Evolutionary conservation across 2,113 vertebrate species (phyloP).

Genomic region (Semicossyphus pulcher): DNA sequence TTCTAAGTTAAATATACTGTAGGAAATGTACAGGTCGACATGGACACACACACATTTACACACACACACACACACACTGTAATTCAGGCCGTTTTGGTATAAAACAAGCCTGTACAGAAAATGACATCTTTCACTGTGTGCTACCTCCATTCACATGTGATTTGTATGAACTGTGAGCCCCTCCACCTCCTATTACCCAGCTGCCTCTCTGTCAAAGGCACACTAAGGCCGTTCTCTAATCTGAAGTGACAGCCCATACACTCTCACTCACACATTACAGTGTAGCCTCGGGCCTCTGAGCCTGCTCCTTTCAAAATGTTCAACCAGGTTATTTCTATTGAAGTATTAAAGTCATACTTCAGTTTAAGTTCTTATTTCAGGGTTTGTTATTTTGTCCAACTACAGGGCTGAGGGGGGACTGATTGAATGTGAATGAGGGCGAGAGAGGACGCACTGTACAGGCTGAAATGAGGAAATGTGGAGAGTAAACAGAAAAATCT

Average conservation of each 20-base stretch:
- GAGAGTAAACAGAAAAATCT: background rate
- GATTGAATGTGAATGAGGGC: slow-evolving; percentile 39
- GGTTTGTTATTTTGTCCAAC: slow-evolving; percentile 54
- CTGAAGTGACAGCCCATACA: slow-evolving; percentile 97
- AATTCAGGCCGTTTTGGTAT: slow-evolving; percentile 72
- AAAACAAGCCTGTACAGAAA: slow-evolving; percentile 57
- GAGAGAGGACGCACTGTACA: slow-evolving; percentile 1
- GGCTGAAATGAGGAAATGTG: slow-evolving; percentile 9
- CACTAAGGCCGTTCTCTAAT: slow-evolving; percentile 95
- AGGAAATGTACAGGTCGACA: too few species aligned
- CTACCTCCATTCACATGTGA: slow-evolving; percentile 90
- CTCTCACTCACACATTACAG: slow-evolving; percentile 96
- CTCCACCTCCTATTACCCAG: slow-evolving; percentile 94
- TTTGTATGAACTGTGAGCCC: slow-evolving; percentile 97
- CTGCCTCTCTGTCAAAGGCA: slow-evolving; percentile 94
- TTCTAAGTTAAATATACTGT: too few species aligned
- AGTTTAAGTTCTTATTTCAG: slow-evolving; percentile 97
- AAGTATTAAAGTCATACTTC: slow-evolving; percentile 99
- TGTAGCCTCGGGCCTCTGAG: slow-evolving; percentile 92
- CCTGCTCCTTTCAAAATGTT: slow-evolving; percentile 96
- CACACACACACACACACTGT: slow-evolving; percentile 74
- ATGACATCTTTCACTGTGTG: slow-evolving; percentile 60
- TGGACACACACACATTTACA: background rate
- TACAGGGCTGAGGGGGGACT: slow-evolving; percentile 52
- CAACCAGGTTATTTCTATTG: slow-evolving; percentile 99